Conservation (phyloP, 2,113 vertebrate species). For the Podarcis muralis region DNA sequence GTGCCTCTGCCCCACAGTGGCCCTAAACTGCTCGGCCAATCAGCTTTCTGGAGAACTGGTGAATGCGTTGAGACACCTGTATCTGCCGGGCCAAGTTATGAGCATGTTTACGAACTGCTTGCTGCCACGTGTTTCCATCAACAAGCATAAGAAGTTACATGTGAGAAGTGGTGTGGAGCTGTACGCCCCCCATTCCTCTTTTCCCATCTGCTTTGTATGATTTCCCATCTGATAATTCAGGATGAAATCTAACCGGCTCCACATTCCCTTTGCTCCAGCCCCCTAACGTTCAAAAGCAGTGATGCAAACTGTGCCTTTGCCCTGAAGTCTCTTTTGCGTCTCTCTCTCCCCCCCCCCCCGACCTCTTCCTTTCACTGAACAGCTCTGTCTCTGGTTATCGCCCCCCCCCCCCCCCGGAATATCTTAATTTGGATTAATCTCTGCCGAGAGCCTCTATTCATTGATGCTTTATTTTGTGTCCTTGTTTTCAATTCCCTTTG, state of each 20-base stretch:
- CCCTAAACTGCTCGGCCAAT: too few relatives aligned
- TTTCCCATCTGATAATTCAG: neutral
- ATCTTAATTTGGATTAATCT: conserved; percentile 1
- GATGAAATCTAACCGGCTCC: neutral
- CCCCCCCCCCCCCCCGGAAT: neutral
- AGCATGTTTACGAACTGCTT: too few relatives aligned
- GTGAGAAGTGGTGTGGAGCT: too few relatives aligned
- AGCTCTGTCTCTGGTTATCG: neutral
- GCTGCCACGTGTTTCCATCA: too few relatives aligned
- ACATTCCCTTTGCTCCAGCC: neutral
- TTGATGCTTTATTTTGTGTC: neutral
- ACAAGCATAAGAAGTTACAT: too few relatives aligned
- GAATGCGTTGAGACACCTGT: too few relatives aligned
- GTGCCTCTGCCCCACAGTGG: too few relatives aligned
- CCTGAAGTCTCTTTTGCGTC: neutral
- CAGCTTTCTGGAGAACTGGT: too few relatives aligned
- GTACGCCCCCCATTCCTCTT: too few relatives aligned
- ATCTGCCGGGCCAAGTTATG: too few relatives aligned
- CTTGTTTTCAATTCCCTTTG: neutral
- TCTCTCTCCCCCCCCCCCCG: too few relatives aligned
- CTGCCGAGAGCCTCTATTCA: neutral
- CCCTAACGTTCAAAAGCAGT: neutral
- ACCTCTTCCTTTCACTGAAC: neutral
- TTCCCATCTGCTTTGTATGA: neutral
- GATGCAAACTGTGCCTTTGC: neutral